phyloP scores from a whole-genome alignment of 2,888 invertebrate species.

The Ectemnius lituratus region DNA sequence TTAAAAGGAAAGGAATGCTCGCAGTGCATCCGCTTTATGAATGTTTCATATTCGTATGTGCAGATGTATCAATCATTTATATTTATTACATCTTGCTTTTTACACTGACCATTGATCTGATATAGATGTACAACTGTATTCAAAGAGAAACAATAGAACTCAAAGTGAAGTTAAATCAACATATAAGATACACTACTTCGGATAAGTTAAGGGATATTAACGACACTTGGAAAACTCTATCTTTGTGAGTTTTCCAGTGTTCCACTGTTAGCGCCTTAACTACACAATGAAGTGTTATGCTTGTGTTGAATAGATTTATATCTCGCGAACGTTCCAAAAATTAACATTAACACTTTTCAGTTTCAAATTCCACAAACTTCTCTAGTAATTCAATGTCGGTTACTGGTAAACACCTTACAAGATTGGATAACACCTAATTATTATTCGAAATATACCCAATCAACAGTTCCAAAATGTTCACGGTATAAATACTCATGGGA shows the following conservation, averaged over 20 bases:
- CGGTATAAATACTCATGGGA: too few relatives aligned
- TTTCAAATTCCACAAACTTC: too few relatives aligned
- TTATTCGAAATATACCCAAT: too few relatives aligned
- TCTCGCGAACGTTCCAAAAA: too few relatives aligned
- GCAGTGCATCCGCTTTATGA: neutral
- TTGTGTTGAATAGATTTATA: too few relatives aligned
- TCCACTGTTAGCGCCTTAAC: constrained; percentile 6
- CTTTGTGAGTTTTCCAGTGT: neutral
- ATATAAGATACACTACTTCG: neutral
- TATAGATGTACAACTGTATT: constrained; percentile 1
- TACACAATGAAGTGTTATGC: neutral
- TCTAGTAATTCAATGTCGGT: too few relatives aligned
- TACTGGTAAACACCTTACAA: too few relatives aligned
- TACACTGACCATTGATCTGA: neutral
- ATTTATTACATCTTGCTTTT: neutral
- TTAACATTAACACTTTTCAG: too few relatives aligned
- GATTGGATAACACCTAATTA: too few relatives aligned
- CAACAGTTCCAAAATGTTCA: too few relatives aligned
- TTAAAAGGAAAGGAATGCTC: neutral
- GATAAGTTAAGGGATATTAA: neutral
- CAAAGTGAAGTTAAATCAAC: neutral
- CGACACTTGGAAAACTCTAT: neutral
- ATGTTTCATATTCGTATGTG: neutral
- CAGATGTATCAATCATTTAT: neutral
- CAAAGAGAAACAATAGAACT: neutral